phyloP scores from a whole-genome alignment of 2,113 vertebrate genomes.

The Macheiramphus alcinus region DNA sequence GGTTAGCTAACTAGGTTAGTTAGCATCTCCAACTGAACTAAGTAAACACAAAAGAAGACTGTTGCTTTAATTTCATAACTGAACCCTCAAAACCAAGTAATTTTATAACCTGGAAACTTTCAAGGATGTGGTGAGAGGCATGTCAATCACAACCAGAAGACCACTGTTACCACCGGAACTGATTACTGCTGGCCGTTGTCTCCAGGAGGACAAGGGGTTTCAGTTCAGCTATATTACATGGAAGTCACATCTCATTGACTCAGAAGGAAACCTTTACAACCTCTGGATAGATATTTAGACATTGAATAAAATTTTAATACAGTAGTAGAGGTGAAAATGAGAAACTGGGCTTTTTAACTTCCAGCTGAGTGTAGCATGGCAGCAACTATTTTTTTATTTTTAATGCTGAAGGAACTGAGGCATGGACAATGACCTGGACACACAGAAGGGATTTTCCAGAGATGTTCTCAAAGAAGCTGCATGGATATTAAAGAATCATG shows the following conservation, averaged over 20 bases:
- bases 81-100: slow-evolving; percentile 20
- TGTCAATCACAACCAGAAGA: slow-evolving; percentile 55
- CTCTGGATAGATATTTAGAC: background rate
- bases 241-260: background rate
- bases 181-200: slow-evolving; percentile 24
- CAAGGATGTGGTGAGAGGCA: slow-evolving; percentile 60
- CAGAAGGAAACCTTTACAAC: background rate
- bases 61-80: background rate
- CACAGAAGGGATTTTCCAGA: background rate
- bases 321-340: background rate
- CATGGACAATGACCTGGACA: background rate
- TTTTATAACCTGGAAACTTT: slow-evolving; percentile 16
- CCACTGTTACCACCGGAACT: background rate
- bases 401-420: background rate
- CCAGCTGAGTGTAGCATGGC: rapidly evolving
- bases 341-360: background rate
- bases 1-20: background rate
- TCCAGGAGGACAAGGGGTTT: background rate
- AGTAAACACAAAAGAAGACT: background rate
- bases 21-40: background rate
- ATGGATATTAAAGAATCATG: background rate
- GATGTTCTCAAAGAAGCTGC: background rate
- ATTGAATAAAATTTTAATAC: background rate
- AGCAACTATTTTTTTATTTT: background rate
- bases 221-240: background rate